phyloP scores from a whole-genome alignment of 2,888 invertebrate species.

The Seira sanloemensis region DNA sequence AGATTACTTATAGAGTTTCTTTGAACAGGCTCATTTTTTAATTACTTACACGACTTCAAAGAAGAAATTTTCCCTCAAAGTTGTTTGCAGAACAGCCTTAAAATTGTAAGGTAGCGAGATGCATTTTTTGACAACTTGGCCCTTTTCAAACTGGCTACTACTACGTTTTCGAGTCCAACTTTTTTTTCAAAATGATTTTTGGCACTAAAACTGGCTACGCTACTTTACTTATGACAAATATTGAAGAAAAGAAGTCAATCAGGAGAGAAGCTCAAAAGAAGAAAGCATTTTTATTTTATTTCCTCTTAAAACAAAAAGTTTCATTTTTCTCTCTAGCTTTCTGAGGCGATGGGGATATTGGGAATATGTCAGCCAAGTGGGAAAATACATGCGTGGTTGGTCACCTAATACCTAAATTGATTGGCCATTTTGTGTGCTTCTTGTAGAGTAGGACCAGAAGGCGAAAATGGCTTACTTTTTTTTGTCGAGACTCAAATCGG shows the following conservation, averaged over 20 bases:
- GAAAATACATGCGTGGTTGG: not conserved
- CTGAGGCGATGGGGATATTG: not conserved
- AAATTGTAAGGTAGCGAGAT: not conserved
- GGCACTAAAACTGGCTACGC: slow-evolving; percentile 60
- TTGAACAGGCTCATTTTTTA: slow-evolving; percentile 38
- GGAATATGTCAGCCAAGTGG: not conserved
- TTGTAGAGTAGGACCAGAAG: not conserved
- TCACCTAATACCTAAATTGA: not conserved
- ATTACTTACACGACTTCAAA: slow-evolving; percentile 32
- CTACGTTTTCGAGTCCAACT: slow-evolving; percentile 46
- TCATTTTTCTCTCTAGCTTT: slow-evolving; percentile 3
- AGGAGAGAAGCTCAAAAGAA: not conserved
- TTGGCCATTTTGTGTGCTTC: not conserved
- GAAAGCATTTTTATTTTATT: slow-evolving; percentile 16
- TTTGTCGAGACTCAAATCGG: slow-evolving; percentile 9
- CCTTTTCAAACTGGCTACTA: slow-evolving; percentile 32
- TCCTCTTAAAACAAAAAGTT: slow-evolving; percentile 10
- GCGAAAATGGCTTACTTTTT: slow-evolving; percentile 30
- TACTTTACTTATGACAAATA: slow-evolving; percentile 27
- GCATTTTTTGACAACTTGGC: slow-evolving; percentile 2
- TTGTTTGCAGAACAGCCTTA: not conserved
- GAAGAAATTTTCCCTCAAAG: not conserved
- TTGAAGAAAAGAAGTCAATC: slow-evolving; percentile 16
- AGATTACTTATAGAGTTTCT: slow-evolving; percentile 25
- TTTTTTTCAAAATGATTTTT: slow-evolving; percentile 30